Conservation (phyloP, 2,888 invertebrate species). For the Eristalis intricaria region DNA sequence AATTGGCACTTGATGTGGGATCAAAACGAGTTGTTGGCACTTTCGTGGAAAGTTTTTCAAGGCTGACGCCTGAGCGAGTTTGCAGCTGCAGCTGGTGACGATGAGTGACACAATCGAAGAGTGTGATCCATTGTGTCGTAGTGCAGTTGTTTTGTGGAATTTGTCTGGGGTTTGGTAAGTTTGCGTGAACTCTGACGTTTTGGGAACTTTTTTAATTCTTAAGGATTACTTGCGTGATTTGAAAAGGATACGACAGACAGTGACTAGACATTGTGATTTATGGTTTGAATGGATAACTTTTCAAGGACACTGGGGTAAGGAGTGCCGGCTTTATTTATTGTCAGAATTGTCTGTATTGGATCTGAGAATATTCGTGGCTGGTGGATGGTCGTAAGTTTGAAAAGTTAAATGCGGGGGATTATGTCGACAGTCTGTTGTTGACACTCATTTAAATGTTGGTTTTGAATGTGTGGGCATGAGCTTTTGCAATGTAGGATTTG, state of each 20-base stretch:
- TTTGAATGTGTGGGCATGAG: too few relatives aligned
- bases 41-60: background rate
- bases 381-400: too few relatives aligned
- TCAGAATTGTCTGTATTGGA: too few relatives aligned
- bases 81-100: too few relatives aligned
- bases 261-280: background rate
- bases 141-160: background rate
- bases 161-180: background rate
- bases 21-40: conserved; percentile 14
- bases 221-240: background rate
- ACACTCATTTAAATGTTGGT: too few relatives aligned
- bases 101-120: background rate
- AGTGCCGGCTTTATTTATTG: too few relatives aligned
- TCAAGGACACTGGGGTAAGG: too few relatives aligned
- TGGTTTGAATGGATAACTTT: background rate
- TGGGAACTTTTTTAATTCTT: background rate
- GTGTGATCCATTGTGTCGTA: background rate
- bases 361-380: too few relatives aligned
- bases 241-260: background rate
- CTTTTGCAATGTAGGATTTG: too few relatives aligned
- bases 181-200: background rate
- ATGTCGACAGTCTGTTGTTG: too few relatives aligned
- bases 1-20: conserved; percentile 54
- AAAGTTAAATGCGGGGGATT: too few relatives aligned
- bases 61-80: background rate